Evolutionary conservation across 2,797 vertebrate genomes (phyloP).

Genomic region (Pangasius djambal): DNA sequence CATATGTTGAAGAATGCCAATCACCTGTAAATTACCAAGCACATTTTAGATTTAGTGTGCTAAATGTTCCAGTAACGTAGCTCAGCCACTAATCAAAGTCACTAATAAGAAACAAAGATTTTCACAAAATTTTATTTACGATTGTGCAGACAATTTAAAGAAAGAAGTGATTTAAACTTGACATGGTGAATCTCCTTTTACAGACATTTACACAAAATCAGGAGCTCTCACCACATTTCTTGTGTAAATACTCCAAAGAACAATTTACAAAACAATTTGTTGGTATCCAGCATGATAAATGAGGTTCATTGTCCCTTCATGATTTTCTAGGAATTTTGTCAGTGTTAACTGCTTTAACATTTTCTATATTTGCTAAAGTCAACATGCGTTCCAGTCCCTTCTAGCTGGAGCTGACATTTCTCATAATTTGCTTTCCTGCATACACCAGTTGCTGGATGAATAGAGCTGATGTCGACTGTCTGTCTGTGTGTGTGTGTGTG

Average conservation of each 20-base stretch:
- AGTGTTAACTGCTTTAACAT: background rate
- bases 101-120: background rate
- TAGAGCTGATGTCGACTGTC: conserved; percentile 1
- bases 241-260: background rate
- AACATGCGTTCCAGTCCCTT: background rate
- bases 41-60: background rate
- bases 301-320: background rate
- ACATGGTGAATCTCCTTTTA: background rate
- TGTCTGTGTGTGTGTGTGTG: background rate
- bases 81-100: background rate
- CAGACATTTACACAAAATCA: background rate
- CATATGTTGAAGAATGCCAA: background rate
- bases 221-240: background rate
- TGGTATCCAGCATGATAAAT: background rate
- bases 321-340: background rate
- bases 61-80: background rate
- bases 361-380: conserved; percentile 4
- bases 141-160: too few species aligned
- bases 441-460: background rate
- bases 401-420: background rate
- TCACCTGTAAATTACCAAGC: background rate
- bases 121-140: background rate
- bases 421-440: conserved; percentile 2
- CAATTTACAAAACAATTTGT: background rate
- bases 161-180: background rate